Conservation (phyloP, 1,140 invertebrate genomes). For the Drosophila grimshawi region DNA sequence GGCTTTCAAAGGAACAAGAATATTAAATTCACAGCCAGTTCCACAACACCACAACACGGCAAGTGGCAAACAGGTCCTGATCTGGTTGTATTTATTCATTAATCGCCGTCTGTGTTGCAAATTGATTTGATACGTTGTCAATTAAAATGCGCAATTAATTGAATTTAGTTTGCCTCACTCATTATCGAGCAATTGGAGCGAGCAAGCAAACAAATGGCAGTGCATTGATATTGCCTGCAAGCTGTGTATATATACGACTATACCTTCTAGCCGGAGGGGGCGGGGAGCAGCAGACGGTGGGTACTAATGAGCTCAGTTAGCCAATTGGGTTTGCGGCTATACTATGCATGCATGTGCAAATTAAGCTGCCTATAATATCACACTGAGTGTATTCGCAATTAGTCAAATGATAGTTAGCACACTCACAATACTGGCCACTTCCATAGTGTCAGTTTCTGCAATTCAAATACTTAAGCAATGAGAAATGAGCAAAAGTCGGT, state of each 20-base stretch:
- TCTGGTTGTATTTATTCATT: slow-evolving; percentile 68
- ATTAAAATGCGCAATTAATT: slow-evolving; percentile 83
- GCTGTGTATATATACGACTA: not conserved
- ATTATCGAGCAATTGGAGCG: slow-evolving; percentile 67
- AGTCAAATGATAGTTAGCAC: slow-evolving; percentile 65
- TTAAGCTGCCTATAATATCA: slow-evolving; percentile 62
- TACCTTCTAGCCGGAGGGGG: not conserved
- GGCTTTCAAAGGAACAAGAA: slow-evolving; percentile 33
- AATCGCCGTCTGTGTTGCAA: slow-evolving; percentile 63
- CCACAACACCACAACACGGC: slow-evolving; percentile 7
- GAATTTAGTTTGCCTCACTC: slow-evolving; percentile 69
- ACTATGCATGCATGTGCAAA: slow-evolving; percentile 43
- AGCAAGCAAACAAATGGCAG: slow-evolving; percentile 5
- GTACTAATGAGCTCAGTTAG: slow-evolving; percentile 77
- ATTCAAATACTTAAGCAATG: not conserved
- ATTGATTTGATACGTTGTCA: slow-evolving; percentile 81
- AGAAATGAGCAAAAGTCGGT: too few species aligned
- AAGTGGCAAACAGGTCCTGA: slow-evolving; percentile 20
- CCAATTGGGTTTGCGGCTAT: slow-evolving; percentile 74
- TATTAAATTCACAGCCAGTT: slow-evolving; percentile 35
- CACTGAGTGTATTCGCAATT: slow-evolving; percentile 71
- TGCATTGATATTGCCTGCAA: not conserved
- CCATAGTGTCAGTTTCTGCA: not conserved
- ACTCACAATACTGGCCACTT: slow-evolving; percentile 25
- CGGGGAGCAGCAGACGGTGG: slow-evolving; percentile 2